A percentile compares a stretch with the other conserved stretches of the same genome.
These are phyloP conservation scores for Crenichthys baileyi DNA, from an alignment of 2,797 vertebrate species.

Conservation along the genomic window DNA sequence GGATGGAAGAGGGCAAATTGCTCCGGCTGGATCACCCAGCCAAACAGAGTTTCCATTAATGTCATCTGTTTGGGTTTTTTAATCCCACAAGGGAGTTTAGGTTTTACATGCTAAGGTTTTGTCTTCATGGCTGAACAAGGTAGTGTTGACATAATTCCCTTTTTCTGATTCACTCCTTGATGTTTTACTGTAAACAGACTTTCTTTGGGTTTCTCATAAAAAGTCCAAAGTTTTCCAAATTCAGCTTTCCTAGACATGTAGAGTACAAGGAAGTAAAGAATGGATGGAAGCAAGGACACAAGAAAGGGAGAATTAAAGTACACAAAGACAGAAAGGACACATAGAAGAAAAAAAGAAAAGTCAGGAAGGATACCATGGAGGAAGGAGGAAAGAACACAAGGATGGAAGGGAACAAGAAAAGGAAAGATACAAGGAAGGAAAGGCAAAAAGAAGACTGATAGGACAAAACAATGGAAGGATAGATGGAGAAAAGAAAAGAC, in stretches of 20 bases:
- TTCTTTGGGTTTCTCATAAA: background rate
- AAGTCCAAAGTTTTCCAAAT: background rate
- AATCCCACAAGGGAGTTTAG: background rate
- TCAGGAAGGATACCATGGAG: background rate
- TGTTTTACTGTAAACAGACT: background rate
- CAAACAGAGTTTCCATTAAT: constrained; percentile 18
- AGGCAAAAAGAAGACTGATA: too few species aligned
- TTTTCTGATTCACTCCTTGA: background rate
- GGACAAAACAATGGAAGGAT: too few species aligned
- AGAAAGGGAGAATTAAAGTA: background rate
- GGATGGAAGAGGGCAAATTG: constrained; percentile 30
- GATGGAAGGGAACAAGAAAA: background rate
- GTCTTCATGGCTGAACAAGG: constrained; percentile 8
- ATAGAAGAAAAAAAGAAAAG: background rate
- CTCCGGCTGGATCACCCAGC: constrained; percentile 32
- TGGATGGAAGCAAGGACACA: background rate
- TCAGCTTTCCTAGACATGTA: background rate
- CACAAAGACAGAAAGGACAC: background rate
- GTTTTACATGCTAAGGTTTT: constrained; percentile 15
- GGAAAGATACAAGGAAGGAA: background rate
- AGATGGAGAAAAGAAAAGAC: too few species aligned
- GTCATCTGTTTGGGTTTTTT: constrained; percentile 12
- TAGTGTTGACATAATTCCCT: background rate
- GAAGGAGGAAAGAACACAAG: background rate
- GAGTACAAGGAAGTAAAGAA: background rate